A percentile compares a stretch with the other conserved stretches of the same genome.
Evolutionary conservation across 2,888 invertebrate species (phyloP).

Genomic region (Brachyptera risi): DNA sequence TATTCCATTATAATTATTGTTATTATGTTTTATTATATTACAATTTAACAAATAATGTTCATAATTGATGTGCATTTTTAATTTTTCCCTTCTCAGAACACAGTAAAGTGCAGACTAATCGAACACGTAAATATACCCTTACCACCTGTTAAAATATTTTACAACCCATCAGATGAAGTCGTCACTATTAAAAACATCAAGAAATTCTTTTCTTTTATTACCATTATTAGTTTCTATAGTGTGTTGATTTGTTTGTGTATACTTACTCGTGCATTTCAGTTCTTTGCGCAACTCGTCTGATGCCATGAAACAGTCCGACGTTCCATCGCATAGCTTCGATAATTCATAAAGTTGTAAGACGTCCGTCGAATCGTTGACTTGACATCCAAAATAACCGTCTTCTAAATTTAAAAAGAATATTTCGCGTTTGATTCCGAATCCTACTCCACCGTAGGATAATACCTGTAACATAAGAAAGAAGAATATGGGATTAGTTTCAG

Average conservation of each 20-base stretch:
- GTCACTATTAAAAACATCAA: no score
- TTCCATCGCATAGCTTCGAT: constrained; percentile 90
- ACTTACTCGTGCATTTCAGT: constrained; percentile 91
- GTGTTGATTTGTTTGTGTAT: not conserved
- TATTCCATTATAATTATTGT: no score
- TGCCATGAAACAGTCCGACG: constrained; percentile 84
- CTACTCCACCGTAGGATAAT: constrained; percentile 74
- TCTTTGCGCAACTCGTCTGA: constrained; percentile 86
- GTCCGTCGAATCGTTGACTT: constrained; percentile 94
- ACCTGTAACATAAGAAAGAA: constrained; percentile 55
- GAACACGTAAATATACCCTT: no score
- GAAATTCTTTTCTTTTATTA: no score
- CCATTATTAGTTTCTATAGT: not conserved
- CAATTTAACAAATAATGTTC: no score
- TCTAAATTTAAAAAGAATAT: constrained; percentile 95
- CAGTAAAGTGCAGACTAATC: no score
- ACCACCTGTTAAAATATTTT: no score
- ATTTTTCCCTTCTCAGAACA: no score
- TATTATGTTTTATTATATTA: no score
- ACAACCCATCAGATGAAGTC: no score
- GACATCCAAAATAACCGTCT: constrained; percentile 96
- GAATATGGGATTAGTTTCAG: no score
- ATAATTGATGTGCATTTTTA: no score
- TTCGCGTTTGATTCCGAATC: constrained; percentile 82
- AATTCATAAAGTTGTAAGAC: constrained; percentile 92